A percentile compares a stretch with the other conserved stretches of the same genome.
Evolutionary conservation across 2,797 vertebrate genomes (phyloP).

Genomic region (Bradypodion ventrale): DNA sequence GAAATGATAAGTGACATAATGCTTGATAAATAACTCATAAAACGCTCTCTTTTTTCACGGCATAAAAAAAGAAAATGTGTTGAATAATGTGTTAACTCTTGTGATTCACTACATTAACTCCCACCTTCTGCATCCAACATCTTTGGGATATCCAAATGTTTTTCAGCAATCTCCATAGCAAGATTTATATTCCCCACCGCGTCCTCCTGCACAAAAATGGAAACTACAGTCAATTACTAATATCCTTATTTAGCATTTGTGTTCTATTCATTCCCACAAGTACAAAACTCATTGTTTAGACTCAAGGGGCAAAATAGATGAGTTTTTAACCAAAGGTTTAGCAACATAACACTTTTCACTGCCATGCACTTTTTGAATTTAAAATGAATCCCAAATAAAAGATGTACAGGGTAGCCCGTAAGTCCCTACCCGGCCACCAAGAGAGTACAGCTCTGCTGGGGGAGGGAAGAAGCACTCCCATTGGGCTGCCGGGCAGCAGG

Average conservation of each 20-base stretch:
- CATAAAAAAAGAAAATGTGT: not conserved
- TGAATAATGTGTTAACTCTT: conserved; percentile 16
- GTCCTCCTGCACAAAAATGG: conserved; percentile 87
- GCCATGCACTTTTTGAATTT: conserved; percentile 3
- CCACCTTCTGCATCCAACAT: conserved; percentile 98
- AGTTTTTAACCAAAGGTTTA: no score
- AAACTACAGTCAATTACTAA: conserved; percentile 54
- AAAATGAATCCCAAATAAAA: not conserved
- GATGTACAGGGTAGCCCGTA: not conserved
- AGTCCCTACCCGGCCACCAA: not conserved
- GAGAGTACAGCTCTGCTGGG: no score
- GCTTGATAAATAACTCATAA: not conserved
- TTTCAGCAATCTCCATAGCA: conserved; percentile 98
- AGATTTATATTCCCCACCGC: conserved; percentile 95
- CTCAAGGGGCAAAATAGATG: no score
- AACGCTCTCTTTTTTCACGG: not conserved
- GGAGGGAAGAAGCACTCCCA: no score
- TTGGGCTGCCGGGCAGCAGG: no score
- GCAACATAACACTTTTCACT: no score
- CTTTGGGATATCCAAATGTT: conserved; percentile 98
- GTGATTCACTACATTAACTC: conserved; percentile 2
- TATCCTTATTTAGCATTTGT: not conserved
- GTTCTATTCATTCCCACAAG: not conserved
- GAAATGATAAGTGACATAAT: not conserved
- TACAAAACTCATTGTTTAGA: not conserved